A percentile compares a stretch with the other conserved stretches of the same genome.
Conservation (phyloP, 2,888 invertebrate genomes). For the Rotaria sp. region DNA sequence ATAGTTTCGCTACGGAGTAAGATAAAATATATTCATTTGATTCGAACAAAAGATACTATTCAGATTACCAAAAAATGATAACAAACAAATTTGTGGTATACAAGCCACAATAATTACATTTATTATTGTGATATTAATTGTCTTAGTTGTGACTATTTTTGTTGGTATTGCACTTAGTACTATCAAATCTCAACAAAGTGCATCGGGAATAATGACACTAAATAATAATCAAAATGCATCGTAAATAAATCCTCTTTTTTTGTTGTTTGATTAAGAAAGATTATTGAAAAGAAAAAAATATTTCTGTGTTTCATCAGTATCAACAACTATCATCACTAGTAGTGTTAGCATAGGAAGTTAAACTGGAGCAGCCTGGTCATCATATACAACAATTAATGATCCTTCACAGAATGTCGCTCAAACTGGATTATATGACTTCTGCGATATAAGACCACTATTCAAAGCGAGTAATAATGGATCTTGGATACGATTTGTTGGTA, state of each 20-base stretch:
- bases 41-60: too few relatives aligned
- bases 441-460: not conserved
- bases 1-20: not conserved
- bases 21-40: too few relatives aligned
- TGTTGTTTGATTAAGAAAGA: too few relatives aligned
- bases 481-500: not conserved
- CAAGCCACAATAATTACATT: not conserved
- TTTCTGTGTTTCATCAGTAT: not conserved
- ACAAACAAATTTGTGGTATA: not conserved
- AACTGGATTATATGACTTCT: not conserved
- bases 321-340: too few relatives aligned
- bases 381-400: not conserved
- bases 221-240: not conserved
- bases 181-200: not conserved
- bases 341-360: too few relatives aligned
- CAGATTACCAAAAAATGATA: too few relatives aligned
- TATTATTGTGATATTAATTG: not conserved
- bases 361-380: too few relatives aligned
- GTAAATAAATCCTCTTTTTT: too few relatives aligned
- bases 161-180: not conserved
- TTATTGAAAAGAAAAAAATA: too few relatives aligned
- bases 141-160: not conserved
- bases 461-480: not conserved
- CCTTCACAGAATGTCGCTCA: not conserved
- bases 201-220: not conserved